Conservation (phyloP, 2,888 invertebrate genomes). For the Andrena flavipes region DNA sequence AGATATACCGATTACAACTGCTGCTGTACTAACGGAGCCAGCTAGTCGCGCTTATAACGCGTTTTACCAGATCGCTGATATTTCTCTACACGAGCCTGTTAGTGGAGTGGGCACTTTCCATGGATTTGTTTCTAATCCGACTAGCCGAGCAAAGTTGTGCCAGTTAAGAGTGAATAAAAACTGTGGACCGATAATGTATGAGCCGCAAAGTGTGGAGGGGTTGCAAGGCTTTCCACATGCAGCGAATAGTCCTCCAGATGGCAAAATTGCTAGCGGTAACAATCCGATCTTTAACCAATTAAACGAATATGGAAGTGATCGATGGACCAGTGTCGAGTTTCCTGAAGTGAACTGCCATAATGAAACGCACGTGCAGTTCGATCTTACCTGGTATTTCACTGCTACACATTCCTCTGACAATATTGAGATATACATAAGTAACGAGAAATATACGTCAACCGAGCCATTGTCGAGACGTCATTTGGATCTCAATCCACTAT, state of each 20-base stretch:
- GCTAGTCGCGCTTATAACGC: too few species aligned
- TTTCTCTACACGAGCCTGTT: too few species aligned
- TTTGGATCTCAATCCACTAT: constrained; percentile 26
- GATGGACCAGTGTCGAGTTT: constrained; percentile 20
- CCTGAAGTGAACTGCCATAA: constrained; percentile 6
- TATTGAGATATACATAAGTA: constrained; percentile 6
- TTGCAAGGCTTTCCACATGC: constrained; percentile 20
- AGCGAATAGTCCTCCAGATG: constrained; percentile 15
- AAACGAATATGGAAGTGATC: constrained; percentile 25
- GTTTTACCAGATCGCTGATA: too few species aligned
- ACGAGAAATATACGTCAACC: background rate
- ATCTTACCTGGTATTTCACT: constrained; percentile 20
- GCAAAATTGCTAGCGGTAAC: constrained; percentile 32
- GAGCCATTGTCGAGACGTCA: constrained; percentile 35
- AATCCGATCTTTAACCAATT: background rate
- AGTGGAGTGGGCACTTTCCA: background rate
- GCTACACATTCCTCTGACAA: background rate
- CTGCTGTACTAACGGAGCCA: too few species aligned
- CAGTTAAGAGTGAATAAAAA: constrained; percentile 3
- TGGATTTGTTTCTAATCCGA: constrained; percentile 15
- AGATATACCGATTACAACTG: too few species aligned
- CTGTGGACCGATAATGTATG: constrained; percentile 21
- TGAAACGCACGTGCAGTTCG: constrained; percentile 19
- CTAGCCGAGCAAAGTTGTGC: constrained; percentile 29
- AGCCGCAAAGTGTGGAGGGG: constrained; percentile 43